Evolutionary conservation across 2,797 vertebrate species (phyloP).

Genomic region (Rousettus madagascariensis): DNA sequence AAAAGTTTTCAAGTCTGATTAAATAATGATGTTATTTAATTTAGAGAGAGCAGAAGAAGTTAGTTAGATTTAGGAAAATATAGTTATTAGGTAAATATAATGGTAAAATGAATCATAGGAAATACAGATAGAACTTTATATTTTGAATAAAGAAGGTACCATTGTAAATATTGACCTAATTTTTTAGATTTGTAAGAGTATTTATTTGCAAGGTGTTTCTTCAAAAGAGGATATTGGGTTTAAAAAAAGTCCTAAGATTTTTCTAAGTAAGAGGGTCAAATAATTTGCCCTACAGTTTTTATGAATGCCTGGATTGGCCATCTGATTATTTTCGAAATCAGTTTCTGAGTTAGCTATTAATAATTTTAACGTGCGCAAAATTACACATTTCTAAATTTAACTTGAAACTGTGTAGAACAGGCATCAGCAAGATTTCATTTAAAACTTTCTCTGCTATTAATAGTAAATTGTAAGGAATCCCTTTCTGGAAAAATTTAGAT

Average conservation of each 20-base stretch:
- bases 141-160: constrained; percentile 5
- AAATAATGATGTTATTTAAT: constrained; percentile 1
- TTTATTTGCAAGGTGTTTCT: background rate
- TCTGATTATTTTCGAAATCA: constrained; percentile 33
- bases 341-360: background rate
- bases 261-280: background rate
- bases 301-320: background rate
- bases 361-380: background rate
- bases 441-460: background rate
- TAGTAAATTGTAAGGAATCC: background rate
- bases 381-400: background rate
- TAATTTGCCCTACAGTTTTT: constrained; percentile 46
- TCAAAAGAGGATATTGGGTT: background rate
- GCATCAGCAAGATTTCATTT: background rate
- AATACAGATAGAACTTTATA: background rate
- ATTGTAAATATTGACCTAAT: background rate
- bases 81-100: background rate
- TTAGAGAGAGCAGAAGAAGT: constrained; percentile 39
- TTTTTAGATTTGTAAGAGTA: background rate
- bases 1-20: background rate
- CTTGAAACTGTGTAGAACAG: background rate
- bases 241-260: background rate
- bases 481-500: constrained; percentile 13
- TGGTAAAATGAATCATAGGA: background rate
- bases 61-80: background rate